phyloP scores from a whole-genome alignment of 2,797 vertebrate genomes.

The Microhierax caerulescens region DNA sequence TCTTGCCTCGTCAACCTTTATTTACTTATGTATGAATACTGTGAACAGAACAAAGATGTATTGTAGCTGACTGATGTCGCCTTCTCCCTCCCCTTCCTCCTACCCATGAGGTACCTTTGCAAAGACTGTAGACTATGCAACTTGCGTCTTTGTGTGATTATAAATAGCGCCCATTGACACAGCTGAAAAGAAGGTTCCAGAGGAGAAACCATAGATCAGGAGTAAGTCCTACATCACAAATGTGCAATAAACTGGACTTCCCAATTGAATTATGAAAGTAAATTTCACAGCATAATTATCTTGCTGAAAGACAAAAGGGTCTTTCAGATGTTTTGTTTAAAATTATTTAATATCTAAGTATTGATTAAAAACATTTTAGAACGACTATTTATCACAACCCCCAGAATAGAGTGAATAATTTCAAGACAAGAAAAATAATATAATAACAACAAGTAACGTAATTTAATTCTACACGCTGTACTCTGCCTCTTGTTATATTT shows the following conservation, averaged over 20 bases:
- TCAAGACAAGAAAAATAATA: not conserved
- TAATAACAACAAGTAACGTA: not conserved
- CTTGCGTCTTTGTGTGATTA: not conserved
- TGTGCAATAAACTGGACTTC: not conserved
- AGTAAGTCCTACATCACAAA: not conserved
- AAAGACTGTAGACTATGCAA: not conserved
- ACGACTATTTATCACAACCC: not conserved
- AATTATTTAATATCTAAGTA: not conserved
- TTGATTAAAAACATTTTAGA: not conserved
- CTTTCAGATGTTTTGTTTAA: not conserved
- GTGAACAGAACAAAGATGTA: not conserved
- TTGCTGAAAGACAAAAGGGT: not conserved
- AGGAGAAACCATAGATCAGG: not conserved
- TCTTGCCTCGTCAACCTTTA: not conserved
- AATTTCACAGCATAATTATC: not conserved
- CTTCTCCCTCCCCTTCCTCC: not conserved
- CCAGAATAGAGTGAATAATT: not conserved
- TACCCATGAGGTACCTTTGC: not conserved
- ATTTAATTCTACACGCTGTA: not conserved
- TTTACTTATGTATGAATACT: not conserved
- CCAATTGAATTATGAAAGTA: not conserved
- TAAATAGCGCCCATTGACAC: not conserved
- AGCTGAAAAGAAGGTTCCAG: not conserved
- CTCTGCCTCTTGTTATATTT: slow-evolving; percentile 10
- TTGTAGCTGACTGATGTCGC: rapidly evolving